A percentile compares a stretch with the other conserved stretches of the same genome.
Conservation (phyloP, 2,113 vertebrate genomes). For the Myocastor coypus region DNA sequence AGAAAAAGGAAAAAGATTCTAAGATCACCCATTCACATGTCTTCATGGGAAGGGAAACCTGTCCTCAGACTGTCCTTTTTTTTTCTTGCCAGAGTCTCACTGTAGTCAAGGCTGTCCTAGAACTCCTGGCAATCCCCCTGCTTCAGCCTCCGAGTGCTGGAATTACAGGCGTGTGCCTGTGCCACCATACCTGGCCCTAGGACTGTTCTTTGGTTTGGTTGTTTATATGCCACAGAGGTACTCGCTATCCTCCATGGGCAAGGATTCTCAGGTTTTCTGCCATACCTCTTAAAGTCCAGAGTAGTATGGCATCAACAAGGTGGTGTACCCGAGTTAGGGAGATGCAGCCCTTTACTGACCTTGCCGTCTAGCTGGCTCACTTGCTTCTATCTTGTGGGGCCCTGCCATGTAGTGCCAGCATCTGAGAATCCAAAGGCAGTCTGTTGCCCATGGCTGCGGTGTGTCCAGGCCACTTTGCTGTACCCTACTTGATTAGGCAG, state of each 20-base stretch:
- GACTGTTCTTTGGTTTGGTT: not conserved
- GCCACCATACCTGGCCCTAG: not conserved
- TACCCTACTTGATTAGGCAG: not conserved
- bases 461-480: constrained; percentile 27
- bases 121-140: not conserved
- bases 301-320: not conserved
- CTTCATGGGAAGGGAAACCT: not conserved
- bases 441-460: not conserved
- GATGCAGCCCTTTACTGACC: not conserved
- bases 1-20: not conserved
- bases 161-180: not conserved
- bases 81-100: not conserved
- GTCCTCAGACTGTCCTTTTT: not conserved
- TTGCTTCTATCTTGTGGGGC: not conserved
- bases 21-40: not conserved
- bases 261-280: not conserved
- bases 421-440: not conserved
- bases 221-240: not conserved
- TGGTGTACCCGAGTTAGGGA: no score
- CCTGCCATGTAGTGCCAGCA: not conserved
- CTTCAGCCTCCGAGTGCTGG: not conserved
- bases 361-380: not conserved
- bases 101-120: not conserved
- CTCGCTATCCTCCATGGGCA: not conserved
- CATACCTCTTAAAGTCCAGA: not conserved